These are phyloP conservation scores for Drosophila affinis DNA, from an alignment of 2,888 invertebrate species.

Conservation along the genomic window DNA sequence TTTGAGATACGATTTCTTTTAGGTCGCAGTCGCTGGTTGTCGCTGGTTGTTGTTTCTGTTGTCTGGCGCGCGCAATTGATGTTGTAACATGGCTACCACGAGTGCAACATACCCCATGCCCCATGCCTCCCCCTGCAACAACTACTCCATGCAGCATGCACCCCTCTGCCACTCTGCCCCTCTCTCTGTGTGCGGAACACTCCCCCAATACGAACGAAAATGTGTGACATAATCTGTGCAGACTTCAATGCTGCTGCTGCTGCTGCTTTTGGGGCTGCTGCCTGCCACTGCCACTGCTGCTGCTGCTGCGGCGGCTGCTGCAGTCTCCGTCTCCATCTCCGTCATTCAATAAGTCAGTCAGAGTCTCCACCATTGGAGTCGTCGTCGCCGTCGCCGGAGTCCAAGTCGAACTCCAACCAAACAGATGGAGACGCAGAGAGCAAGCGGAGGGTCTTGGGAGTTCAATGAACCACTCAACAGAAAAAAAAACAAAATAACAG, in stretches of 20 bases:
- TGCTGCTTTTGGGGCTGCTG: constrained; percentile 44
- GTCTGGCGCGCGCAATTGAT: constrained; percentile 79
- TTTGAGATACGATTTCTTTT: constrained; percentile 76
- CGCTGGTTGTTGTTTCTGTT: constrained; percentile 51
- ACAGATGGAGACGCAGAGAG: constrained; percentile 16
- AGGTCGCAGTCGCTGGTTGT: constrained; percentile 52
- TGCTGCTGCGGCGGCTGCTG: constrained; percentile 20
- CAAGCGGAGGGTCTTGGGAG: constrained; percentile 30
- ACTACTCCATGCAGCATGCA: background rate
- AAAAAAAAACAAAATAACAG: constrained; percentile 45
- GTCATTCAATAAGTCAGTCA: constrained; percentile 80
- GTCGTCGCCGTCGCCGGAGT: constrained; percentile 25
- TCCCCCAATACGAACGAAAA: constrained; percentile 73
- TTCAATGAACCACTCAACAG: constrained; percentile 68
- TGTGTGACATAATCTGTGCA: constrained; percentile 80
- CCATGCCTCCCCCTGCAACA: constrained; percentile 21
- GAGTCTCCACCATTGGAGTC: constrained; percentile 38
- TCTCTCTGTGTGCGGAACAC: constrained; percentile 37
- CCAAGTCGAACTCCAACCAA: constrained; percentile 31
- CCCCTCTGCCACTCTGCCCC: constrained; percentile 4
- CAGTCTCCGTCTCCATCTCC: constrained; percentile 54
- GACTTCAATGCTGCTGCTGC: constrained; percentile 64
- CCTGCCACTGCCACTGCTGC: constrained; percentile 25
- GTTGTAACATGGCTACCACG: constrained; percentile 80
- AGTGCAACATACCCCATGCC: constrained; percentile 68